Base-by-base conservation (phyloP, 2,113 vertebrate genomes). In the Bos indicus region DNA sequence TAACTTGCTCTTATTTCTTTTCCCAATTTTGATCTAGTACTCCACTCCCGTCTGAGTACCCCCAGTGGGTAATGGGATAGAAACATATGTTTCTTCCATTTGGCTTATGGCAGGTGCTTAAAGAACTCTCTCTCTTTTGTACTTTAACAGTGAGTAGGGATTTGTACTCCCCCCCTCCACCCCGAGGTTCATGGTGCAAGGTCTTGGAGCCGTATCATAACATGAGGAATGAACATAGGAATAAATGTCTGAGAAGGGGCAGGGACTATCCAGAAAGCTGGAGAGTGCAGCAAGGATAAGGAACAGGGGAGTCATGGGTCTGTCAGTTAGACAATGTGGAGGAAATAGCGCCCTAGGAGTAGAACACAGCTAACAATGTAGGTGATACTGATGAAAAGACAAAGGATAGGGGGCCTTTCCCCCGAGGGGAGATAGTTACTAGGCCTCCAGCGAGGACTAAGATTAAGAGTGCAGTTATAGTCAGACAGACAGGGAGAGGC, bases 301-400 rank as follows among this genome's bases (percentile, higher is more conserved):
- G 2, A 17, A 9, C 62, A 9, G 62, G 33, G 62, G 15, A 64
- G 62, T 9, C 62, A 4, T n/a, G 62, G 33, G 33, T 5, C 62
- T 67, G 62, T 67, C 1, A 67, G 33, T 64, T 64, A 9, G 62
- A 2, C 62, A n/a, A 33, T 19, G 33, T n/a, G 62, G 2, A 67
- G 62, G 33, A n/a, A n/a, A 67, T 19, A 67, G 16, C 33, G 2
- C 62, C 33, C 7, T 19, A 64, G 62, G 4, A 10, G 62, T 10
- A 19, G 33, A 5, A n/a, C 62, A n/a, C 16, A 19, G 62, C 62
- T 19, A n/a, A 19, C 33, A 67, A n/a, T 7, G 0, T 19, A 67
- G 33, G 62, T 1, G 2, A 67, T 10, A 67, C 33, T 8, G 1
- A 9, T 0, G 0, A 10, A 67, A 19, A 67, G 62, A 67, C 62